phyloP scores from a whole-genome alignment of 2,888 invertebrate genomes.

The Rhamnusium bicolor region DNA sequence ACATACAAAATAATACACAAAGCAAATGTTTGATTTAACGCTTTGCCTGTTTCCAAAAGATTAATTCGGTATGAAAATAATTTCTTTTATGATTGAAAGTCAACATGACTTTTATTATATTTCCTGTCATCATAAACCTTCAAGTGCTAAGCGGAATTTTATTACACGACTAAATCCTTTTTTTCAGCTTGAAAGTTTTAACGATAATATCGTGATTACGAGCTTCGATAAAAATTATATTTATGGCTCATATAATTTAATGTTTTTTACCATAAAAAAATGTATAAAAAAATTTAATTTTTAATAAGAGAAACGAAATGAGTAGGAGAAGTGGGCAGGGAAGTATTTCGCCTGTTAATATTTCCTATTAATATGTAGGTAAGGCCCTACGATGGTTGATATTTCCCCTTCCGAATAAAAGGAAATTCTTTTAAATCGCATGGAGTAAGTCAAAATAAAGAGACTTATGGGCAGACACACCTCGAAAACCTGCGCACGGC shows the following conservation, averaged over 20 bases:
- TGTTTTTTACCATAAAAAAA: neutral
- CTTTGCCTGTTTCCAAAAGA: neutral
- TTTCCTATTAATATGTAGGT: no score
- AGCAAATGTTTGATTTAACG: neutral
- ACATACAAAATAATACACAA: neutral
- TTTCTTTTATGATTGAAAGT: slow-evolving; percentile 16
- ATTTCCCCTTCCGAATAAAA: no score
- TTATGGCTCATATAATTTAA: slow-evolving; percentile 6
- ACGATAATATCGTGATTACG: neutral
- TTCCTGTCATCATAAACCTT: slow-evolving; percentile 11
- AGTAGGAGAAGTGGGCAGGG: no score
- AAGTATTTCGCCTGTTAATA: no score
- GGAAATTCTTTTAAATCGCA: no score
- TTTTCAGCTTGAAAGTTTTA: slow-evolving; percentile 1
- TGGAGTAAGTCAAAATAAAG: no score
- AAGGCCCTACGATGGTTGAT: no score
- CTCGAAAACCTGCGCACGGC: no score
- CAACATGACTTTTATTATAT: slow-evolving; percentile 12
- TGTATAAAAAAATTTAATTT: neutral
- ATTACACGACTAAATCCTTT: slow-evolving; percentile 2
- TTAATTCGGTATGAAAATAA: slow-evolving; percentile 18
- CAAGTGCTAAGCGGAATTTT: slow-evolving; percentile 13
- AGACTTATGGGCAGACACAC: no score
- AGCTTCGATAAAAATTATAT: slow-evolving; percentile 11
- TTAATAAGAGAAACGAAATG: neutral